Evolutionary conservation across 2,797 vertebrate species (phyloP).

Genomic region (Nasua narica): DNA sequence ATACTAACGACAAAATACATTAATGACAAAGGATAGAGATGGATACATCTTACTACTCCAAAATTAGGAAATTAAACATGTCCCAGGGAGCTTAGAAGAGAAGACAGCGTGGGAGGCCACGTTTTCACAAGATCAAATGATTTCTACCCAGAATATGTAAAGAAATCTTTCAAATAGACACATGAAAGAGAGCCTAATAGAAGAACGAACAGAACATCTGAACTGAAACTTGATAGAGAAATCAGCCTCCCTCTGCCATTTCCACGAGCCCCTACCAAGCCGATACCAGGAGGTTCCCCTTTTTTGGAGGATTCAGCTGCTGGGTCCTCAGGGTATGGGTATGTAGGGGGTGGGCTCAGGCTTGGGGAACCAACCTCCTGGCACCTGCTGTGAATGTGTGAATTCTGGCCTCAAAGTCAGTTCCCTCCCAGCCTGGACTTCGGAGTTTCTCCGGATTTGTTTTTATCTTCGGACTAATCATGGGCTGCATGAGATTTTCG

Average conservation of each 20-base stretch:
- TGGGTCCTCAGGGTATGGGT: background rate
- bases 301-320: background rate
- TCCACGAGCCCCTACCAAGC: background rate
- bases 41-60: background rate
- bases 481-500: background rate
- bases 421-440: background rate
- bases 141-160: background rate
- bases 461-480: background rate
- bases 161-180: background rate
- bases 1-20: background rate
- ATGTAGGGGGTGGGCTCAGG: accelerated
- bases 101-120: background rate
- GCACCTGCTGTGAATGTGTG: background rate
- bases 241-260: background rate
- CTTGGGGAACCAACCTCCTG: background rate
- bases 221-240: background rate
- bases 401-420: background rate
- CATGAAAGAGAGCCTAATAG: background rate
- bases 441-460: background rate
- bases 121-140: background rate
- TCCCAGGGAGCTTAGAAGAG: background rate
- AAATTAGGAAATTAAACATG: slow-evolving; percentile 9
- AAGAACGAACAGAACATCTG: background rate
- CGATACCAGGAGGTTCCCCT: background rate
- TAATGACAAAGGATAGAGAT: background rate